Conservation (phyloP, 2,113 vertebrate species). For the Lepisosteus oculatus region DNA sequence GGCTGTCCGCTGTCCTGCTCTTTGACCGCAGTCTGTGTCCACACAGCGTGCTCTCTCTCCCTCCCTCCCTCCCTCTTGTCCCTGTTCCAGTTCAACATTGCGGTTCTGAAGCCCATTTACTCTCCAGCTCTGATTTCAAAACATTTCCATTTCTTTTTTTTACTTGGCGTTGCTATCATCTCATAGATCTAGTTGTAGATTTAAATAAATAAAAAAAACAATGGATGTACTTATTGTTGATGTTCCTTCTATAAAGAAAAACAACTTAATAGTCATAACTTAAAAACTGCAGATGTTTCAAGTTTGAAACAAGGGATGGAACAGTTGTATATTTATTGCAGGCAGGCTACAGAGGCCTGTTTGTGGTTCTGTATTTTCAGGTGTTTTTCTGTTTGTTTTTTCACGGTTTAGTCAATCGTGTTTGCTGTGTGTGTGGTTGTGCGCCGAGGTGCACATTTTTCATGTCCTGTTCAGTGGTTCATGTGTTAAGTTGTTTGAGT, state of each 20-base stretch:
- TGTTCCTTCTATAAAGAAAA: slow-evolving; percentile 64
- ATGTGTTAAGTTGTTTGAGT: slow-evolving; percentile 45
- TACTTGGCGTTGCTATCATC: slow-evolving; percentile 19
- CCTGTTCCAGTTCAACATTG: slow-evolving; percentile 61
- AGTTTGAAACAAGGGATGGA: slow-evolving; percentile 52
- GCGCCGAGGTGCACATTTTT: background rate
- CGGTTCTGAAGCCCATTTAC: slow-evolving; percentile 19
- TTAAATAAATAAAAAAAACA: slow-evolving; percentile 26
- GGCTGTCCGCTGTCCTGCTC: slow-evolving; percentile 1
- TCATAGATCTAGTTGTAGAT: slow-evolving; percentile 37
- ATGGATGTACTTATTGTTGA: slow-evolving; percentile 63
- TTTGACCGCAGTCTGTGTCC: background rate
- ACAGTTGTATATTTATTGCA: slow-evolving; percentile 65
- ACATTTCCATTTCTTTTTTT: background rate
- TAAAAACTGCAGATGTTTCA: background rate
- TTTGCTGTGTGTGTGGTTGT: slow-evolving; percentile 45
- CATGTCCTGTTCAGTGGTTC: slow-evolving; percentile 34
- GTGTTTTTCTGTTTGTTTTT: slow-evolving; percentile 51
- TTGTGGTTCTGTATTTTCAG: slow-evolving; percentile 12
- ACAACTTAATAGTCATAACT: background rate
- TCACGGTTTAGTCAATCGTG: slow-evolving; percentile 50
- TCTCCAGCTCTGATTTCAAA: background rate
- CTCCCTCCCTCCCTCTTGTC: slow-evolving; percentile 7
- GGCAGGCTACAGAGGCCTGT: slow-evolving; percentile 43
- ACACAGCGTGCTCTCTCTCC: background rate